Evolutionary conservation across 2,113 vertebrate genomes (phyloP).

Genomic region (Cranoglanis bouderius): DNA sequence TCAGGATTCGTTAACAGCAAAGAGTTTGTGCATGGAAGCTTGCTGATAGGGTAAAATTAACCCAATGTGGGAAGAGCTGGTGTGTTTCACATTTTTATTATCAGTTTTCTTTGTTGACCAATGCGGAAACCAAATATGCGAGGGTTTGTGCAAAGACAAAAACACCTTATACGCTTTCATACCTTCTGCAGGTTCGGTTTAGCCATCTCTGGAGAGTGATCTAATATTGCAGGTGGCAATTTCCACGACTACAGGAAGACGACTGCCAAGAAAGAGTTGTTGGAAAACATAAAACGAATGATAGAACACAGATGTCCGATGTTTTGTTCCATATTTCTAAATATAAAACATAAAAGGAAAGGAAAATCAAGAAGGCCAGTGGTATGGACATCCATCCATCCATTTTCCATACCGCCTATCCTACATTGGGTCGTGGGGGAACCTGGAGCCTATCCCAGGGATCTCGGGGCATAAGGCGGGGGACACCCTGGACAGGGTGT

Average conservation of each 20-base stretch:
- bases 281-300: neutral
- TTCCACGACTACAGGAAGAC: neutral
- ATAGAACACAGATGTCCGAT: too few relatives aligned
- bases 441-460: too few relatives aligned
- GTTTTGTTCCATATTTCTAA: neutral
- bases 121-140: neutral
- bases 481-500: too few relatives aligned
- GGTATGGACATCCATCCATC: neutral
- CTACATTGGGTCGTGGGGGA: too few relatives aligned
- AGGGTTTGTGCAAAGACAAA: neutral
- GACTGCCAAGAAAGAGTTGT: neutral
- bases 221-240: neutral
- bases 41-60: neutral
- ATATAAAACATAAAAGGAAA: neutral
- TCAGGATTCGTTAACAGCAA: slow-evolving; percentile 49
- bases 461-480: too few relatives aligned
- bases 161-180: neutral
- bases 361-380: neutral
- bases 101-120: neutral
- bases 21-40: slow-evolving; percentile 34
- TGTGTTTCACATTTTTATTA: neutral
- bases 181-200: neutral
- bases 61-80: neutral
- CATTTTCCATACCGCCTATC: too few relatives aligned
- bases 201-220: neutral